Base-by-base conservation (phyloP, 30 jellyfish, hydroid and myxozoan genomes). In the Phacellophora camtschatica region DNA sequence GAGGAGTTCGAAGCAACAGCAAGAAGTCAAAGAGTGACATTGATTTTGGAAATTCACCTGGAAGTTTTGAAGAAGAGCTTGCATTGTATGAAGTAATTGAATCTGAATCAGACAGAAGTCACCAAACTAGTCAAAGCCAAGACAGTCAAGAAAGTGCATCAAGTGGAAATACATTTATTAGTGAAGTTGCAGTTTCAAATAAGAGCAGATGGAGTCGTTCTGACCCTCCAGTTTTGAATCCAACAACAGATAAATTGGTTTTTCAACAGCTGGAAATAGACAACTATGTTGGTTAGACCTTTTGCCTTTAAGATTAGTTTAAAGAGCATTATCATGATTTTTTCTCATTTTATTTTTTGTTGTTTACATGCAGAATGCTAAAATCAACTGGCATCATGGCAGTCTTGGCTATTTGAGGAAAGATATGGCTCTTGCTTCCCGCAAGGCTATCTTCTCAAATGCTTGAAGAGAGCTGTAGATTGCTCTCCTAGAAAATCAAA, bases 41-140 rank as follows among this genome's bases (percentile, higher is more conserved):
- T 20, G 90, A 77, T 18, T 42, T 56, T 75, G 95, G 67, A 0
- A 92, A 85, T 33, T 28, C 62, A 9, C 85, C 91, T 54, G 75
- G 98, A 69, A 79, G 89, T 78, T 90, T 90, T 64, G 98, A 90
- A 79, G 98, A 90, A 77, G 98, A 90, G 46, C 64, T 90, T 32
- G 98, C 98, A 8, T 37, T 84, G 1, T 30, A 76, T 33, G 95
- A 77, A 30, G 35, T 83, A 34, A 33, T 84, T 34, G 96, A 78
- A 39, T 39, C 84, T 0, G 96, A 84, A 46, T 49, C 92, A 33
- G 77, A 70, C 6, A 42, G 27, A 29, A 77, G 84, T 20, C n/a
- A n/a, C n/a, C 73, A 73, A 34, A 13, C 29, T 8, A 62, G 82
- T 27, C 90, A 70, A 41, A 73, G 82, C 64, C 76, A 55, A 32